Percentiles rank a stretch among this genome's conserved stretches.
Conservation (phyloP, 2,797 vertebrate species). For the Melanitta fusca region DNA sequence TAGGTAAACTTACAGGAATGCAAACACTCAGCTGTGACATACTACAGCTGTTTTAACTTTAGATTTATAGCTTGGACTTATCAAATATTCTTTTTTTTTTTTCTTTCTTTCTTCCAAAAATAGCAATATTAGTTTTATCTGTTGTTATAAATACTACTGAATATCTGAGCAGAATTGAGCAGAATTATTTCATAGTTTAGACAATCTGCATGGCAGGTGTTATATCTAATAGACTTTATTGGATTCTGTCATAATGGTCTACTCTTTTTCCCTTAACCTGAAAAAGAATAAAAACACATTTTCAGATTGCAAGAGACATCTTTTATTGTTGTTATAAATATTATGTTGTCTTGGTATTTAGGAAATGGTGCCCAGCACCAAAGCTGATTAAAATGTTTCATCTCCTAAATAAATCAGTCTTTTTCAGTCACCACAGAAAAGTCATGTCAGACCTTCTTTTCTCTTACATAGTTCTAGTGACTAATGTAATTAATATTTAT, state of each 20-base stretch:
- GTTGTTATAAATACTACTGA: not conserved
- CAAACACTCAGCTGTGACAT: not conserved
- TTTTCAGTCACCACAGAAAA: not conserved
- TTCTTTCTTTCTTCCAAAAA: not conserved
- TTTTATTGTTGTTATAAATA: not conserved
- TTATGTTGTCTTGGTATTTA: not conserved
- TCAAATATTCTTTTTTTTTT: not conserved
- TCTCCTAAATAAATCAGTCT: not conserved
- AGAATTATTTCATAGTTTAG: not conserved
- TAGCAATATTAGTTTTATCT: not conserved
- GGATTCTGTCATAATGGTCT: not conserved
- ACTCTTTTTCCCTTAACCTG: not conserved
- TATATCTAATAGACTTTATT: conserved; percentile 12
- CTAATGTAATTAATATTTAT: not conserved
- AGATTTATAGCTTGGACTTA: not conserved
- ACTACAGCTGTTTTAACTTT: not conserved
- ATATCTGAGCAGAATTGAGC: not conserved
- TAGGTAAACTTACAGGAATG: not conserved
- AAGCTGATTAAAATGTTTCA: not conserved
- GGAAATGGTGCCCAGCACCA: not conserved
- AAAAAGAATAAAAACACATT: not conserved
- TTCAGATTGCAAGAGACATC: not conserved
- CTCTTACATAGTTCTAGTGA: not conserved
- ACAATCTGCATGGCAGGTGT: not conserved
- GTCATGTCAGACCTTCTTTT: not conserved